Evolutionary conservation across 1,140 invertebrate genomes (phyloP).

Genomic region (Limonius californicus): DNA sequence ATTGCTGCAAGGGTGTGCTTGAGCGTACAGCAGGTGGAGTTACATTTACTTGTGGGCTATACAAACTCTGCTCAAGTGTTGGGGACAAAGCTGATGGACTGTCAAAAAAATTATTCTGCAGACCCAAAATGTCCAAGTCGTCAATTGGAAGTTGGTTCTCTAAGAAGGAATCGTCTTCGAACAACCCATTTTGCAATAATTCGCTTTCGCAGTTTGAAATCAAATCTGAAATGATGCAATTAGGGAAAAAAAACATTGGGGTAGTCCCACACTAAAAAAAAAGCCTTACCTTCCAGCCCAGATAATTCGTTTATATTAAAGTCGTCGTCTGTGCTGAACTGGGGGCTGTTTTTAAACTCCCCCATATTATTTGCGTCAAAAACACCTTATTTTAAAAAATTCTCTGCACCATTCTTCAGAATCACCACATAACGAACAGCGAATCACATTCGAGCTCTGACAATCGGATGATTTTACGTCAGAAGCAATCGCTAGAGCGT

Average conservation of each 20-base stretch:
- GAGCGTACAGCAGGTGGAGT: too few relatives aligned
- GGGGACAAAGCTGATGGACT: neutral
- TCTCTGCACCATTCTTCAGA: conserved; percentile 10
- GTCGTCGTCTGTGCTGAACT: conserved; percentile 35
- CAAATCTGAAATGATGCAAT: conserved; percentile 39
- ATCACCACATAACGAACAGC: conserved; percentile 38
- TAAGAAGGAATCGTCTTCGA: conserved; percentile 40
- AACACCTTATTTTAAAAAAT: conserved; percentile 16
- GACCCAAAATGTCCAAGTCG: conserved; percentile 39
- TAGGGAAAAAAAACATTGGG: too few relatives aligned
- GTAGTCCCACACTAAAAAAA: conserved; percentile 20
- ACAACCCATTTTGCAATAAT: conserved; percentile 40
- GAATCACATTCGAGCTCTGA: conserved; percentile 38
- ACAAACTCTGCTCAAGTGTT: too few relatives aligned
- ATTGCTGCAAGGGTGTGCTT: neutral
- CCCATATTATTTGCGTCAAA: conserved; percentile 32
- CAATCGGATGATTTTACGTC: conserved; percentile 44
- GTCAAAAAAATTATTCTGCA: conserved; percentile 36
- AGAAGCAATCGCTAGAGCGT: neutral
- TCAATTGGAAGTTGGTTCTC: conserved; percentile 39
- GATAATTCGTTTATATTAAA: conserved; percentile 43
- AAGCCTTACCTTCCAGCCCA: conserved; percentile 43
- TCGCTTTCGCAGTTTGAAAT: conserved; percentile 43
- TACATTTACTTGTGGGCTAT: too few relatives aligned
- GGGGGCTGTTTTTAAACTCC: conserved; percentile 33